Conservation (phyloP, 53 echinoderm and acorn worm species). For the Apostichopus leukothele region DNA sequence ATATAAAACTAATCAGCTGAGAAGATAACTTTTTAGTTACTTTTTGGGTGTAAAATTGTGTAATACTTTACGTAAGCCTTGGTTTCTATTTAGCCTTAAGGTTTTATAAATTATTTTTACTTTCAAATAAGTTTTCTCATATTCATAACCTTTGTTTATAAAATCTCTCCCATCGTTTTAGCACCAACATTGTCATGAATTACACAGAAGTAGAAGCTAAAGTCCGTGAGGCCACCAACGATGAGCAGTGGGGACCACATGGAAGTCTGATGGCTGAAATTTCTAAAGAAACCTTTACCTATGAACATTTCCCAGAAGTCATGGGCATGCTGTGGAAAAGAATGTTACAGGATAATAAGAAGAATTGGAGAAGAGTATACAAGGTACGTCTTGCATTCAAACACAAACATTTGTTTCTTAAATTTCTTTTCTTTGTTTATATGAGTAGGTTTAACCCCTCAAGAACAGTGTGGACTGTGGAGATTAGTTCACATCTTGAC, state of each 20-base stretch:
- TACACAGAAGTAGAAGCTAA: conserved; percentile 97
- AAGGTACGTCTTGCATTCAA: conserved; percentile 58
- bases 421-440: neutral
- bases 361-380: conserved; percentile 96
- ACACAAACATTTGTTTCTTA: too few species aligned
- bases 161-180: neutral
- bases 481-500: too few species aligned
- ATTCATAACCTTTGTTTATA: too few species aligned
- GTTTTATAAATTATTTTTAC: too few species aligned
- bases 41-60: too few species aligned
- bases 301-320: conserved; percentile 96
- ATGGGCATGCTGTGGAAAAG: conserved; percentile 98
- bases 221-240: conserved; percentile 94
- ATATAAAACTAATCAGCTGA: too few species aligned
- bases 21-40: too few species aligned
- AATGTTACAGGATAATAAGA: conserved; percentile 89
- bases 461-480: neutral
- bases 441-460: neutral
- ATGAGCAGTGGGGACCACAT: conserved; percentile 98
- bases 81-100: too few species aligned
- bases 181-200: conserved; percentile 99
- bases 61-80: too few species aligned
- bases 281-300: conserved; percentile 92
- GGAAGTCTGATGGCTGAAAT: conserved; percentile 93
- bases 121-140: too few species aligned